Conservation (phyloP, 2,888 invertebrate species). For the Geotrupes spiniger region DNA sequence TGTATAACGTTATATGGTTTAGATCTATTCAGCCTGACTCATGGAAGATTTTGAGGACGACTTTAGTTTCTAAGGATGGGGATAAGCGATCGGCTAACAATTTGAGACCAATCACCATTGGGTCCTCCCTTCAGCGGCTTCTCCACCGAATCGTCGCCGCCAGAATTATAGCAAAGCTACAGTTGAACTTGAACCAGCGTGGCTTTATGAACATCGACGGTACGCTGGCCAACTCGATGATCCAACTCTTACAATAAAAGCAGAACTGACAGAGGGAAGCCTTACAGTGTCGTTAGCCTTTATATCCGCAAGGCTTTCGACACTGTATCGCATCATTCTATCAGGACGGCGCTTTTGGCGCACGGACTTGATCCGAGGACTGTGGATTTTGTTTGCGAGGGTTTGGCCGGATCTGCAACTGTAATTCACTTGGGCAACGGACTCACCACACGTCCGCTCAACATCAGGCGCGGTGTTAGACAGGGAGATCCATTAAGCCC, state of each 20-base stretch:
- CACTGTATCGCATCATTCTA: slow-evolving; percentile 26
- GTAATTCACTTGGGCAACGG: too few species aligned
- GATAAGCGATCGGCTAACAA: slow-evolving; percentile 25
- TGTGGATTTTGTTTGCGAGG: slow-evolving; percentile 32
- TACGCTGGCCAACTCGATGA: slow-evolving; percentile 39
- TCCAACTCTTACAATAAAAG: slow-evolving; percentile 35
- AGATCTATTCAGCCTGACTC: background rate
- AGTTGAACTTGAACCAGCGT: slow-evolving; percentile 30
- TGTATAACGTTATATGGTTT: slow-evolving; percentile 20
- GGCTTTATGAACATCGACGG: slow-evolving; percentile 41
- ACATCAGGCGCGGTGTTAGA: slow-evolving; percentile 33
- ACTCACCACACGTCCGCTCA: too few species aligned
- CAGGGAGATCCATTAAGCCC: slow-evolving; percentile 46
- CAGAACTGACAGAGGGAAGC: slow-evolving; percentile 29
- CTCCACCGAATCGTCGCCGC: slow-evolving; percentile 30
- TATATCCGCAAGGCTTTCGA: slow-evolving; percentile 49
- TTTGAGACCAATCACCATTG: slow-evolving; percentile 37
- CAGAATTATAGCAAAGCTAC: slow-evolving; percentile 10
- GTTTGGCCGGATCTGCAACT: too few species aligned
- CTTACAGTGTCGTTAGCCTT: slow-evolving; percentile 41
- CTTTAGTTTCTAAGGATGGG: slow-evolving; percentile 26
- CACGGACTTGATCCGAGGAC: slow-evolving; percentile 38
- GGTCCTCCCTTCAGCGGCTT: slow-evolving; percentile 30
- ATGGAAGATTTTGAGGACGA: slow-evolving; percentile 15
- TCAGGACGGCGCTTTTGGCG: slow-evolving; percentile 32